phyloP scores from a whole-genome alignment of 1,140 invertebrate species.

The Lineus longissimus region DNA sequence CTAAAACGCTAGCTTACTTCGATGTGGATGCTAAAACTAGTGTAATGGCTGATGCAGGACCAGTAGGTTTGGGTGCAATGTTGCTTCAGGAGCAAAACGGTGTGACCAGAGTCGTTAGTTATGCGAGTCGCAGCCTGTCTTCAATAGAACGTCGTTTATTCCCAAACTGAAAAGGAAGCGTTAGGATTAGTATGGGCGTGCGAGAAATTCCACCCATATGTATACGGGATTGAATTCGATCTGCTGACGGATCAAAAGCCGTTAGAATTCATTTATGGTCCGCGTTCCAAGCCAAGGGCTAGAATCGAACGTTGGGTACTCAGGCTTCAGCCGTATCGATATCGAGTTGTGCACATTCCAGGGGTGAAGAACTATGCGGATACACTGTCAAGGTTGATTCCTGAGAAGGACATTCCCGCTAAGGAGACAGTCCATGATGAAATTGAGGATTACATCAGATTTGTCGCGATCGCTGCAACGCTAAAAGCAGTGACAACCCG shows the following conservation, averaged over 20 bases:
- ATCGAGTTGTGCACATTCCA: too few relatives aligned
- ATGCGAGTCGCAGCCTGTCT: too few relatives aligned
- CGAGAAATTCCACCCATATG: too few relatives aligned
- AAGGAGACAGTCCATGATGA: not conserved
- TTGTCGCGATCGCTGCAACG: not conserved
- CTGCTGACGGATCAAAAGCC: constrained; percentile 50
- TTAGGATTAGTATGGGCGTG: too few relatives aligned
- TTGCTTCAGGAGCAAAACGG: too few relatives aligned
- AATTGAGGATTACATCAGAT: constrained; percentile 11
- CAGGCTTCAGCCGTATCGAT: constrained; percentile 12
- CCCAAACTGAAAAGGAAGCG: too few relatives aligned
- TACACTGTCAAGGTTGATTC: constrained; percentile 5
- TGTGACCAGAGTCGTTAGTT: too few relatives aligned
- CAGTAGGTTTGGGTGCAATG: constrained; percentile 21
- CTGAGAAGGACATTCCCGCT: not conserved
- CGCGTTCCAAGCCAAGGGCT: constrained; percentile 15
- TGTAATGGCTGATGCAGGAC: constrained; percentile 37
- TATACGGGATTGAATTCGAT: too few relatives aligned
- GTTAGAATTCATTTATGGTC: constrained; percentile 21
- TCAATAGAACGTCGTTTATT: too few relatives aligned
- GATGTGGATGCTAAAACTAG: constrained; percentile 28
- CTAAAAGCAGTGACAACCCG: constrained; percentile 9
- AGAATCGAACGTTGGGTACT: constrained; percentile 20
- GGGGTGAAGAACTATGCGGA: constrained; percentile 9
- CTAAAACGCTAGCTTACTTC: constrained; percentile 21